Conservation (phyloP, 2,888 invertebrate species). For the Xylocampa areola region DNA sequence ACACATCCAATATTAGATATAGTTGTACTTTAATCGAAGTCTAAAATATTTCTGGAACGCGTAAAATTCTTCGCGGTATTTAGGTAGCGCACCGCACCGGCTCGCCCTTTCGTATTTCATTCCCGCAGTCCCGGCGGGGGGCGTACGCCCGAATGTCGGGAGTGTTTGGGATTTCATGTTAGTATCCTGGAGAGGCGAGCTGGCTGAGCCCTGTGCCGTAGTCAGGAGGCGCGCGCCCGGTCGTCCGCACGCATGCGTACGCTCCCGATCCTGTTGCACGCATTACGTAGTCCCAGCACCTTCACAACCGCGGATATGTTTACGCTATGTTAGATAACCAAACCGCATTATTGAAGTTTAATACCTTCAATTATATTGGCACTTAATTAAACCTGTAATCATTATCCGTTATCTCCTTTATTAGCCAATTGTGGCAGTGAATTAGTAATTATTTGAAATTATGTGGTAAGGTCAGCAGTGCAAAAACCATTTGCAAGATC, state of each 20-base stretch:
- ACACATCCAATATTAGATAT: too few species aligned
- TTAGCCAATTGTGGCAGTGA: conserved; percentile 37
- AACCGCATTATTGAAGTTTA: conserved; percentile 18
- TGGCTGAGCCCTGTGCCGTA: conserved; percentile 62
- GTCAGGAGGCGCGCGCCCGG: conserved; percentile 77
- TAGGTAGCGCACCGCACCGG: conserved; percentile 35
- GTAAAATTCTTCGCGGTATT: conserved; percentile 55
- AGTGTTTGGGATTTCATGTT: conserved; percentile 67
- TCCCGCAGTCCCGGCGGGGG: conserved; percentile 68
- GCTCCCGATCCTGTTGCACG: conserved; percentile 74
- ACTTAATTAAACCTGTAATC: conserved; percentile 14
- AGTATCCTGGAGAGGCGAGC: conserved; percentile 63
- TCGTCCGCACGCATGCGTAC: conserved; percentile 82
- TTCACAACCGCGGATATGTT: conserved; percentile 46
- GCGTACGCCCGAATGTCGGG: conserved; percentile 66
- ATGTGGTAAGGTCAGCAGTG: conserved; percentile 69
- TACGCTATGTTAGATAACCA: conserved; percentile 45
- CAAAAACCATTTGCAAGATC: conserved; percentile 63
- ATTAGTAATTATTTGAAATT: conserved; percentile 53
- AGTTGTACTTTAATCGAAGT: conserved; percentile 26
- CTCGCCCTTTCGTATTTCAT: conserved; percentile 53
- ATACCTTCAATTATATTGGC: conserved; percentile 8
- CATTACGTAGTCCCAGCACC: conserved; percentile 52
- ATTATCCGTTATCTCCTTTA: conserved; percentile 14
- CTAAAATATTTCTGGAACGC: conserved; percentile 38